Base-by-base conservation (phyloP, 1,140 invertebrate species). In the Eriocheir sinensis region DNA sequence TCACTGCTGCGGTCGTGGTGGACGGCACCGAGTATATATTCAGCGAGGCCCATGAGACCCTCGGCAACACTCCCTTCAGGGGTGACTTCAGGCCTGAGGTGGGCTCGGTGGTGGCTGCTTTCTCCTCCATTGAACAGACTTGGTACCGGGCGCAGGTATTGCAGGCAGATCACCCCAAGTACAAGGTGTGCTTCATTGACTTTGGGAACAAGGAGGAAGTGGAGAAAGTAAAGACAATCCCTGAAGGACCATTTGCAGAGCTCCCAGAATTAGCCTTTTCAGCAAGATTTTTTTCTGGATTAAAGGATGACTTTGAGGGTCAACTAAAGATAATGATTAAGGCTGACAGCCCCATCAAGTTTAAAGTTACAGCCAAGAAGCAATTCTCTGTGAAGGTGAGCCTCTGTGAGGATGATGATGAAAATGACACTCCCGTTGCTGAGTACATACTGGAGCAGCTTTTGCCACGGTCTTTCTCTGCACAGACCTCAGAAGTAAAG, bases 351-450 rank as follows among this genome's bases (percentile, higher is more conserved):
- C 0, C 36, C 34, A 17, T 32, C 21, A 27, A 27, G 3, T 60
- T 53, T 44, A 89, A 53, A 53, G 41, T 89, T 89, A 89, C 53
- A 27, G 38, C n/a, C 38, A 89, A 89, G 40, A 38, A 89, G 86
- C 27, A 27, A 38, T 44, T 30, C 4, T 44, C 36, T 15, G 9
- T 44, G n/a, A 89, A 89, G 27, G 40, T 89, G 4, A n/a, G 38
- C n/a, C n/a, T 89, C 38, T 40, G n/a, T 41, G 60, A 72, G 6
- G 21, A 27, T 1, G 9, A 72, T n/a, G 60, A 40, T 17, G 21
- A 41, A 41, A 27, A 21, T 0, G 9, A 30, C 40, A 41, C 12
- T n/a, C 38, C 8, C 6, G 30, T 89, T 38, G 38, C 86, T 89
- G 38, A 89, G 9, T 89, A 89, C 21, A 89, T 89, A 2, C 27